Base-by-base conservation (phyloP, 2,888 invertebrate species). In the Ornithoptera priamus region DNA sequence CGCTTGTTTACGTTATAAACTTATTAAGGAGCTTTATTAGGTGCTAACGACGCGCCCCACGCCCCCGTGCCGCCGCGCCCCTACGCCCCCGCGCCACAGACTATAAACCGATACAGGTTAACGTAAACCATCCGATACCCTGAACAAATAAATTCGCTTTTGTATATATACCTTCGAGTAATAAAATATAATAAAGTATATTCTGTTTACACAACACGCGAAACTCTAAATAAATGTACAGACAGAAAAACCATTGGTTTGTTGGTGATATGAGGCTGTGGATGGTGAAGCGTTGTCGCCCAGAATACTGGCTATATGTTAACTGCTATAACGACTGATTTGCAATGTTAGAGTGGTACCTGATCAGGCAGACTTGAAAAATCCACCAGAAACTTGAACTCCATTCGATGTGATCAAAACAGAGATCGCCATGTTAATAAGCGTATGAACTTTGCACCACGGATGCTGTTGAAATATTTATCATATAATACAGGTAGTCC, bases 41-140 rank as follows among this genome's bases (percentile, higher is more conserved):
- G 85, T 85, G 87, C 80, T 83, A 85, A 86, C 79, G 85, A 86
- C 82, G 81, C 77, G 81, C 72, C 79, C 75, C 83, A 84, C 77
- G 76, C 70, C 30, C 30, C 30, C 39, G 39, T 7, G 39, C 39
- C 39, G 39, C 8, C 7, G 39, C 39, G 39, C 39, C 39, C 8
- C 10, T 10, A 1, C 39, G 39, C 39, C 39, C 8, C 39, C 39
- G 39, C 39, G 39, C 8, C 39, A 66, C 65, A 66, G 62, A 66
- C 10, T 65, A 69, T 36, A 68, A 63, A 65, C 46, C 30, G 30
- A 50, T 30, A 50, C 59, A 50, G 22, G 30, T 53, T 18, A 53
- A 53, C 53, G 39, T 53, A 53, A 53, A 53, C 53, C 17, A n/a
- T n/a, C n/a, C n/a, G 53, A 17, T 53, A 53, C 53, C 15, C 15